phyloP scores from a whole-genome alignment of 2,888 invertebrate genomes.

The Parelbella ahira region DNA sequence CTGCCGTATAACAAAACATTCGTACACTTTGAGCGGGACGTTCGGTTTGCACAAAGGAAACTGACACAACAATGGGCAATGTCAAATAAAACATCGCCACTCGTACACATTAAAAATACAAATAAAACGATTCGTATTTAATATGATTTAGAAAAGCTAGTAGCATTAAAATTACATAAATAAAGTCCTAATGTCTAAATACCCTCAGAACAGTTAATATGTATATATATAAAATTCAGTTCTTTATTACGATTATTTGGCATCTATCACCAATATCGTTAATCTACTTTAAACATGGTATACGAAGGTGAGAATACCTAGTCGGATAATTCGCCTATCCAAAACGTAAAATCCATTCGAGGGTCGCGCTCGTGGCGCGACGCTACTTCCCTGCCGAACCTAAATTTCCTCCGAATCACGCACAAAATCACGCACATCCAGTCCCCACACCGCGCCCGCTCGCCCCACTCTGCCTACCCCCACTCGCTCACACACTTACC shows the following conservation, averaged over 20 bases:
- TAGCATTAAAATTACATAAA: conserved; percentile 58
- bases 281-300: conserved; percentile 74
- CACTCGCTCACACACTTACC: conserved; percentile 31
- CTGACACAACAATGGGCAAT: no score
- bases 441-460: conserved; percentile 31
- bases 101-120: conserved; percentile 21
- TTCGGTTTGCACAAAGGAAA: conserved; percentile 35
- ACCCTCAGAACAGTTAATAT: conserved; percentile 79
- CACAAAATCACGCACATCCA: conserved; percentile 41
- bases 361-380: conserved; percentile 40
- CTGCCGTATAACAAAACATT: conserved; percentile 39
- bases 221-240: conserved; percentile 80
- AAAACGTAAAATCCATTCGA: conserved; percentile 55
- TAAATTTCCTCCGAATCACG: conserved; percentile 68
- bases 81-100: no score
- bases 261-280: conserved; percentile 77
- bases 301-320: conserved; percentile 74
- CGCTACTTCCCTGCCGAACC: conserved; percentile 72
- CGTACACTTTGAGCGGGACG: conserved; percentile 50
- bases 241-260: conserved; percentile 81
- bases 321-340: conserved; percentile 63
- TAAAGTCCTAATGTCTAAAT: conserved; percentile 70
- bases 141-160: conserved; percentile 36
- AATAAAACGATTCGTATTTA: conserved; percentile 27
- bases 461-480: conserved; percentile 23